These are phyloP conservation scores for Strongylocentrotus purpuratus DNA, from an alignment of 35 echinoderm and acorn worm genomes.

Conservation along the genomic window DNA sequence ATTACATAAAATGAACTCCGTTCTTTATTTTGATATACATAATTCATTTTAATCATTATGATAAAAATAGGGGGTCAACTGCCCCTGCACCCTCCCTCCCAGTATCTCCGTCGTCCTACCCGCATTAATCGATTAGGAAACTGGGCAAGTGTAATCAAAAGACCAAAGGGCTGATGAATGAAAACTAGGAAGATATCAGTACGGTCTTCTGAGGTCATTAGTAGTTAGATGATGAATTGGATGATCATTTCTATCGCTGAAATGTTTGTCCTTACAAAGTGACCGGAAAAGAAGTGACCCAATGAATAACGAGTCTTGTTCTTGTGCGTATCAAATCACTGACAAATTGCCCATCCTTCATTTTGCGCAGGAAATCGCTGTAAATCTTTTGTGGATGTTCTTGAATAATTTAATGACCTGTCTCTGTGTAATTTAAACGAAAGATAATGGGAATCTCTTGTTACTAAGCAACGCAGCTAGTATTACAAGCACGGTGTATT, in stretches of 20 bases:
- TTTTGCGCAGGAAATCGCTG: neutral
- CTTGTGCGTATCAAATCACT: neutral
- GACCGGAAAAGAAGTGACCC: neutral
- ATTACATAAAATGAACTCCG: too few species aligned
- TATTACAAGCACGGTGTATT: neutral
- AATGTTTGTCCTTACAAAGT: neutral
- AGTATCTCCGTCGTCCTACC: too few species aligned
- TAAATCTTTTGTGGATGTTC: neutral
- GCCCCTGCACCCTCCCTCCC: too few species aligned
- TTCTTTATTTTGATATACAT: too few species aligned
- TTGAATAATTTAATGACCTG: neutral
- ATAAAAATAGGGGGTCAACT: too few species aligned
- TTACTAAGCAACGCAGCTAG: neutral
- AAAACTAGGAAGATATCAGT: neutral
- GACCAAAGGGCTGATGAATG: neutral
- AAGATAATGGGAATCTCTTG: too few species aligned
- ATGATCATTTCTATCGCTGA: neutral
- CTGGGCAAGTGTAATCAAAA: neutral
- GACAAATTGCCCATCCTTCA: neutral
- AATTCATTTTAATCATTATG: too few species aligned
- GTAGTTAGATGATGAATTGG: neutral
- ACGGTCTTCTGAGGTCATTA: neutral
- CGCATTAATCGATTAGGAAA: neutral
- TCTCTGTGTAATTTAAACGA: neutral
- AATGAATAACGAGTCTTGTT: neutral